Evolutionary conservation across 2,797 vertebrate species (phyloP).

Genomic region (Enteromius anoplus): DNA sequence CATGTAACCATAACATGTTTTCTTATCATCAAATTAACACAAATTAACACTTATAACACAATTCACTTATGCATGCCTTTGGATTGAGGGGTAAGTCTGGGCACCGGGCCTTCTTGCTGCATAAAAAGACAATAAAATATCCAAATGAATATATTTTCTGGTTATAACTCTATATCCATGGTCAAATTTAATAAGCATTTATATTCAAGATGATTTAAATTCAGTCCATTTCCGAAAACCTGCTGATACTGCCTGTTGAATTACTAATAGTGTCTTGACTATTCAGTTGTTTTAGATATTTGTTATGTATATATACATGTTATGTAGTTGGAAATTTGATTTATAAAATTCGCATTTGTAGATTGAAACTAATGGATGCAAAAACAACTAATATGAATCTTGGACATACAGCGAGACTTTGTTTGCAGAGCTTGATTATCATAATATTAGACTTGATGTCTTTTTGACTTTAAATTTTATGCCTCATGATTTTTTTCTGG

Average conservation of each 20-base stretch:
- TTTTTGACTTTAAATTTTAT: constrained; percentile 40
- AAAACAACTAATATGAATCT: background rate
- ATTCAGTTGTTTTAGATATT: background rate
- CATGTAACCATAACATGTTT: background rate
- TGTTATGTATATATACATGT: no score
- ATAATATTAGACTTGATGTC: constrained; percentile 30
- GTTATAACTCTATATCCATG: background rate
- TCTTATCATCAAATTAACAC: background rate
- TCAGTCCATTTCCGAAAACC: background rate
- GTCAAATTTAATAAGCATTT: background rate
- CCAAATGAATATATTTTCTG: background rate
- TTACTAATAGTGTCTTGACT: background rate
- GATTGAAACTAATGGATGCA: background rate
- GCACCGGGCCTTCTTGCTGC: background rate
- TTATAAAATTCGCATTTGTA: background rate
- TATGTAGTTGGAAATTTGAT: background rate
- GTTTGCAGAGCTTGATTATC: constrained; percentile 8
- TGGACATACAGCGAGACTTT: constrained; percentile 2
- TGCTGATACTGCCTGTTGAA: background rate
- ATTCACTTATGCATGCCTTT: background rate
- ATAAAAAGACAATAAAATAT: background rate
- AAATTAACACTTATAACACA: background rate
- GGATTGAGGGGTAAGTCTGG: background rate
- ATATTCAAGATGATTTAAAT: background rate
- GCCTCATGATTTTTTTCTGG: constrained; percentile 19